These are phyloP conservation scores for Coregonus clupeaformis DNA, from an alignment of 2,113 vertebrate genomes.

Conservation along the genomic window DNA sequence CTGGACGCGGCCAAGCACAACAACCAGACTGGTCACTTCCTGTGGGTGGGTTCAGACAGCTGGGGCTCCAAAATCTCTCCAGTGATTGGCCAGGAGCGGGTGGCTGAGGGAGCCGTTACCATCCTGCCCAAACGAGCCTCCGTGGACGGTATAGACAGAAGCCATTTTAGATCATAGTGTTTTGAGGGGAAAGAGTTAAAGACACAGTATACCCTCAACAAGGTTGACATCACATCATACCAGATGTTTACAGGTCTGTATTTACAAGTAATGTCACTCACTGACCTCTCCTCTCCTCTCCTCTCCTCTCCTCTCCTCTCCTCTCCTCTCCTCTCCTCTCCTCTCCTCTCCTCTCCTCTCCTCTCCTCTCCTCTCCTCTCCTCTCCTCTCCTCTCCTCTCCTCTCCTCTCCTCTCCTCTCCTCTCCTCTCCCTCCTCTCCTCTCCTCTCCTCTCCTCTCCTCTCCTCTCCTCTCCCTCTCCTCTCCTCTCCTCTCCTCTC, in stretches of 20 bases:
- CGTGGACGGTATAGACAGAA: constrained; percentile 82
- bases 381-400: too few species aligned
- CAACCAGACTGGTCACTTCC: constrained; percentile 95
- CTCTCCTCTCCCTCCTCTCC: constrained; percentile 16
- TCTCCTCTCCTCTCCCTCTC: too few species aligned
- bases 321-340: too few species aligned
- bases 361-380: too few species aligned
- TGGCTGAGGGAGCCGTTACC: constrained; percentile 94
- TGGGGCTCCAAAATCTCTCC: constrained; percentile 98
- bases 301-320: not conserved
- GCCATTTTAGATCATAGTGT: constrained; percentile 54
- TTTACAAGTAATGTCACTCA: too few species aligned
- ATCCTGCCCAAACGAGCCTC: constrained; percentile 96
- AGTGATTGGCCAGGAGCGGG: constrained; percentile 89
- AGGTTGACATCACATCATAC: not conserved
- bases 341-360: too few species aligned
- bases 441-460: too few species aligned
- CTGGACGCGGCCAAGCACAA: constrained; percentile 89
- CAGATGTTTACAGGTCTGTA: too few species aligned
- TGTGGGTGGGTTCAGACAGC: constrained; percentile 98
- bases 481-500: too few species aligned
- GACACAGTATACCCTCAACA: constrained; percentile 6
- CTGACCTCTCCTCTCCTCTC: constrained; percentile 2
- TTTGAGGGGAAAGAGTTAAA: constrained; percentile 37
- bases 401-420: not conserved